Conservation (phyloP, 2,113 vertebrate species). For the Polypterus senegalus region DNA sequence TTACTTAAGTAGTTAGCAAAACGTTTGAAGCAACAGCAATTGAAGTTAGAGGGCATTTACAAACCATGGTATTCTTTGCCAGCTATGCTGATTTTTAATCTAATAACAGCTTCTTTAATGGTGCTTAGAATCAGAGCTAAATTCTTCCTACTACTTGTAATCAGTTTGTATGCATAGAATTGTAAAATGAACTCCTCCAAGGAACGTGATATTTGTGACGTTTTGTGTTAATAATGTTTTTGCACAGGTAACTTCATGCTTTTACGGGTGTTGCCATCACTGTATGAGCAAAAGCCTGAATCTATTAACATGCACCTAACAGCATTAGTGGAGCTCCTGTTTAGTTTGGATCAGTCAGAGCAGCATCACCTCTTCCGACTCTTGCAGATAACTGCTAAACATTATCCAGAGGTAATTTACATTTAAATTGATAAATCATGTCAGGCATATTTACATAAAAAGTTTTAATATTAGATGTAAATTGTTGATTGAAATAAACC, state of each 20-base stretch:
- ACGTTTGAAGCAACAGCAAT: too few relatives aligned
- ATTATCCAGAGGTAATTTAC: conserved; percentile 57
- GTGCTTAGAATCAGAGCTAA: too few relatives aligned
- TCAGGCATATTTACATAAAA: not conserved
- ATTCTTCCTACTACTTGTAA: too few relatives aligned
- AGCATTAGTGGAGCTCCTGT: conserved; percentile 57
- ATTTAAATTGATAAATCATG: not conserved
- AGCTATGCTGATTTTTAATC: too few relatives aligned
- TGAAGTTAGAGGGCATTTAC: too few relatives aligned
- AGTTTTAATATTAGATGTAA: not conserved
- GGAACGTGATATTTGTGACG: too few relatives aligned
- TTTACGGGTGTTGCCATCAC: conserved; percentile 71
- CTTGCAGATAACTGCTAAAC: conserved; percentile 63
- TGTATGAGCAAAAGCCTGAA: conserved; percentile 64
- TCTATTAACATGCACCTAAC: conserved; percentile 50
- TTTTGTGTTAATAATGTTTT: too few relatives aligned
- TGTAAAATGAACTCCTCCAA: too few relatives aligned
- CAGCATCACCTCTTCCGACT: conserved; percentile 76
- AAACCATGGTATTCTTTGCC: too few relatives aligned
- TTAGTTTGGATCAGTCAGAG: conserved; percentile 58
- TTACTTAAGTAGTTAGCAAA: too few relatives aligned
- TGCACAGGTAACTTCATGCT: conserved; percentile 73
- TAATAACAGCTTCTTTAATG: too few relatives aligned
- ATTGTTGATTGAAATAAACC: not conserved
- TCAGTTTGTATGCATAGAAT: too few relatives aligned